Evolutionary conservation across 2,888 invertebrate species (phyloP), one percentile per base, ranked within the genome.

Genomic region (Hirtodrosophila duncani): DNA sequence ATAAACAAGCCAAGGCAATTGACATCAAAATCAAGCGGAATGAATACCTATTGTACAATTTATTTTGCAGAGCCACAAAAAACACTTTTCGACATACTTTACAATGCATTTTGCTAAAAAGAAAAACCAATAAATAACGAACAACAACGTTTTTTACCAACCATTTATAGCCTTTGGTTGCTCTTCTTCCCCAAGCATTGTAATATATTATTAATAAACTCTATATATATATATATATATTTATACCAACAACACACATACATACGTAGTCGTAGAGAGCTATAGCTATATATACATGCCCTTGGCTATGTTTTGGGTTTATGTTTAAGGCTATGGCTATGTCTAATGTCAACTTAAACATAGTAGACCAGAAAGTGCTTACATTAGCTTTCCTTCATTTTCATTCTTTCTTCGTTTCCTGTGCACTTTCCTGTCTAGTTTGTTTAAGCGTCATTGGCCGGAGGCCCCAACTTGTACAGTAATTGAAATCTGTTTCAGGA

Each of bases 401-500:
- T n/a, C n/a, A n/a, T n/a, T n/a, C n/a, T n/a, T n/a, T n/a, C n/a
- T n/a, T n/a, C n/a, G n/a, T n/a, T n/a, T n/a, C n/a, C n/a, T n/a
- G n/a, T n/a, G n/a, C n/a, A n/a, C n/a, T n/a, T n/a, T n/a, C n/a
- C n/a, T n/a, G n/a, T n/a, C n/a, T n/a, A n/a, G n/a, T n/a, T n/a
- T n/a, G 53, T 37, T 55, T 20, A 38, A 17, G 57, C 45, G 57
- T n/a, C n/a, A n/a, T n/a, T n/a, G n/a, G n/a, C n/a, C 2, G 6
- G n/a, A 41, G 26, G 43, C 63, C 56, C 49, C 56, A 63, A 69
- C 39, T 77, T 78, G 78, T 78, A 82, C 67, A 78, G 81, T 59
- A 63, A 75, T 77, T 77, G 81, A 82, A 79, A 77, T 77, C 79
- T 70, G 81, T 80, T 72, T 74, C 70, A 81, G 79, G 75, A 81